phyloP scores from a whole-genome alignment of 2,113 vertebrate species.

The Peromyscus maniculatus region DNA sequence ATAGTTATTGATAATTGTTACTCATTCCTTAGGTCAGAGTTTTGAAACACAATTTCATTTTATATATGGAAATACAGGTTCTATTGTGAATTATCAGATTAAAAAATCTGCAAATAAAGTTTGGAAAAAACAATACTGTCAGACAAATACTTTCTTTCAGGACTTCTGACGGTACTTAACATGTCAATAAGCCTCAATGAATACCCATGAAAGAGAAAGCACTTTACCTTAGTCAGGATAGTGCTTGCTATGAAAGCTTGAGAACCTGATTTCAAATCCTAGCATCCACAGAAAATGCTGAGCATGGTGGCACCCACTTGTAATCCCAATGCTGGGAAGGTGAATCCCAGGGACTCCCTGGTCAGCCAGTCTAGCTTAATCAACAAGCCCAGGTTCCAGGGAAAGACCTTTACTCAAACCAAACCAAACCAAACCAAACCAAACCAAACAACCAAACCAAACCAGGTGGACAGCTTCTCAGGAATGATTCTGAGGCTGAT shows the following conservation, averaged over 20 bases:
- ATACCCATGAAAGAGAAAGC: background rate
- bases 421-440: background rate
- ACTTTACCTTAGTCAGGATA: background rate
- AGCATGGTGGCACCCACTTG: background rate
- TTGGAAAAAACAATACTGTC: background rate
- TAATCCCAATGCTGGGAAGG: background rate
- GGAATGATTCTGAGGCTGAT: background rate
- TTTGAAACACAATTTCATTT: background rate
- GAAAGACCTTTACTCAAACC: background rate
- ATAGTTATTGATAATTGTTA: background rate
- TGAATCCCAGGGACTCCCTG: too few species aligned
- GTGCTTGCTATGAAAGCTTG: background rate
- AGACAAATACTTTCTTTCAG: background rate
- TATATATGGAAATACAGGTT: background rate
- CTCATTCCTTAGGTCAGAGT: background rate
- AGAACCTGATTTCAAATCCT: background rate
- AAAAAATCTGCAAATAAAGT: background rate
- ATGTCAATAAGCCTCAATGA: background rate
- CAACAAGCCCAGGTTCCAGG: background rate
- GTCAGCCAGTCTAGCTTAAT: background rate
- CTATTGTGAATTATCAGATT: background rate
- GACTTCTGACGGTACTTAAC: slow-evolving; percentile 2
- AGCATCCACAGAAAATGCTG: background rate
- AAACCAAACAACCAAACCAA: background rate
- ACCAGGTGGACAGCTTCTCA: background rate